Evolutionary conservation across 2,888 invertebrate genomes (phyloP), one percentile per base, ranked within the genome.

Genomic region (Xanthia icteritia): DNA sequence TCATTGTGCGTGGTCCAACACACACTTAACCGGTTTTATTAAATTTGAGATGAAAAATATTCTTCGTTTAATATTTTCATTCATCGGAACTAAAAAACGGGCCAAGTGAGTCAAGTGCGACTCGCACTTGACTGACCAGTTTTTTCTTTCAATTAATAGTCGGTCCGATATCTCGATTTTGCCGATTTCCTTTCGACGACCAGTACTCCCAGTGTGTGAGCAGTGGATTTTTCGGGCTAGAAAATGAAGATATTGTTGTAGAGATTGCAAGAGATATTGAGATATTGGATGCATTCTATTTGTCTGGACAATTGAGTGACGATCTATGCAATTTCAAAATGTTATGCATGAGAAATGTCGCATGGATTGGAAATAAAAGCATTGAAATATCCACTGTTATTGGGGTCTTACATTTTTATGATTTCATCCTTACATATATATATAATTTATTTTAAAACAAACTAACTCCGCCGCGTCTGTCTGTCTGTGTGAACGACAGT

Each of bases 281-380:
- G 13, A 61, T 71, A 72, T 80, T 56, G 39, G 45, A 39, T 80
- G n/a, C 54, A 80, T 83, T 79, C 17, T 72, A 83, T 61, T 65
- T 54, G 69, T 66, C 60, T 63, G 60, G 56, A 69, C 65, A 66
- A 69, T 79, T 61, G 65, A 61, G 48, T 56, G 27, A 36, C 48
- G 60, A 27, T 73, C 48, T 42, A 58, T 20, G 60, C 79, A 61
- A 83, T 73, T 23, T 79, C 42, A 61, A 82, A 82, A 80, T 69
- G n/a, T 56, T 69, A 82, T 80, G 77, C 69, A 82, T 77, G 68
- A 69, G 48, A 82, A 74, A 82, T 56, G 20, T n/a, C 63, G 17
- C 51, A n/a, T 48, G 17, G 8, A 42, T 79, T 48, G 31, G 5
- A 36, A 54, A 66, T 36, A 66, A 61, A 66, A 51, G 39, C 54